Base-by-base conservation (phyloP, 2,888 invertebrate species). In the Diplolepis rosae region DNA sequence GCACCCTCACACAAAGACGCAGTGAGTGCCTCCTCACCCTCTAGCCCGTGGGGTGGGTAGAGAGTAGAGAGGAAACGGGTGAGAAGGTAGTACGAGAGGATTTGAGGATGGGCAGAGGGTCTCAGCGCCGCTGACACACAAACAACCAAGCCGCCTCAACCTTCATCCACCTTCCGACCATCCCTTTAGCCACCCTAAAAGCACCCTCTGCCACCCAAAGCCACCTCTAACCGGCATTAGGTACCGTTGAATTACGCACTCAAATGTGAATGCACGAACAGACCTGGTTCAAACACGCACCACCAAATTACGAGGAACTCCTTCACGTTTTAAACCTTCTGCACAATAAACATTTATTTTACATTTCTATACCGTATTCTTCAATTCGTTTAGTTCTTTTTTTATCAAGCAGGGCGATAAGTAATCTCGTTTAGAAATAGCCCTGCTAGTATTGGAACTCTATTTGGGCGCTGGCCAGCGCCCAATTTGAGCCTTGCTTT, bases 51-150 rank as follows among this genome's bases (percentile, higher is more conserved):
- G 76, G 72, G 75, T 76, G 73, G 76, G 76, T 81, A n/a, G n/a
- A n/a, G 81, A 80, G 83, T 83, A 79, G 85, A 83, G 83, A 79
- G 81, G 83, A 84, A 56, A 56, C 56, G 35, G 22, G 18, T 82
- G 80, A 80, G 79, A 69, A 76, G 69, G 68, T 74, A 68, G 67
- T 22, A 67, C 69, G 76, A 66, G 79, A 76, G 76, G 76, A 76
- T 68, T 68, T 72, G 65, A 28, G 56, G 24, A 52, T 42, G 52
- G 69, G 50, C 51, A 70, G 83, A 81, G 83, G 82, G 84, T 86
- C 86, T 85, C 88, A 86, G 84, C 82, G 88, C 85, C 87, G 84
- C 88, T 88, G 88, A 88, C 88, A 88, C 87, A 88, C 88, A 88
- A 88, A 87, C 87, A 86, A 85, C 84, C 83, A 80, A 81, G 81